phyloP scores from a whole-genome alignment of 2,797 vertebrate species.

The Enteromius fasciolatus region DNA sequence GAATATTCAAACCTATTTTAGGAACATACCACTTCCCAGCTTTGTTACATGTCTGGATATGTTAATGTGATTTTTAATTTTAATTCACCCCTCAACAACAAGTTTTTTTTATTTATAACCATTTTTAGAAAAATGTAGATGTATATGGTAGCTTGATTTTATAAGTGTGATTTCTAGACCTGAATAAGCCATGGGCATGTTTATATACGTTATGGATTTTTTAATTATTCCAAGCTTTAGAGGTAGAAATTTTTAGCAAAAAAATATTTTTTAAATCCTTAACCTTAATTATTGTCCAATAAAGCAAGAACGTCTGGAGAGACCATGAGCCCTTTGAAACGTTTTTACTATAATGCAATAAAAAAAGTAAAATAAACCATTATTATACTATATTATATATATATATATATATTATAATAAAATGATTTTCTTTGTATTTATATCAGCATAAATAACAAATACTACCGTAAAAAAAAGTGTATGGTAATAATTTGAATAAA shows the following conservation, averaged over 20 bases:
- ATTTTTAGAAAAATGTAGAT: neutral
- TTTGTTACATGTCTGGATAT: neutral
- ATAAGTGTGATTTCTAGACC: neutral
- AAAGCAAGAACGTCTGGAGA: too few species aligned
- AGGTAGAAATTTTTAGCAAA: neutral
- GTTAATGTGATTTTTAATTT: neutral
- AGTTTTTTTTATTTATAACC: neutral
- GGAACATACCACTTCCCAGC: neutral
- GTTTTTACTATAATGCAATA: neutral
- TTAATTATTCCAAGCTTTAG: neutral
- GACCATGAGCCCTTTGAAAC: neutral
- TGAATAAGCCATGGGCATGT: neutral
- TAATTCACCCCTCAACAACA: neutral
- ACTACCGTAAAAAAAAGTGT: neutral
- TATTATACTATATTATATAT: too few species aligned
- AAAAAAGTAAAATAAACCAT: neutral
- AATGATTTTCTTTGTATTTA: neutral
- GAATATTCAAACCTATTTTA: neutral
- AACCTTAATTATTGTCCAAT: neutral
- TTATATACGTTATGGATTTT: too few species aligned
- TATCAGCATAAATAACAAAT: neutral
- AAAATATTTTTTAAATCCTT: neutral
- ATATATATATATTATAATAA: too few species aligned
- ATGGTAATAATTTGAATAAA: neutral
- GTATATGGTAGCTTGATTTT: neutral